These are phyloP conservation scores for Haemorhous mexicanus DNA, from an alignment of 2,113 vertebrate species.

Conservation along the genomic window DNA sequence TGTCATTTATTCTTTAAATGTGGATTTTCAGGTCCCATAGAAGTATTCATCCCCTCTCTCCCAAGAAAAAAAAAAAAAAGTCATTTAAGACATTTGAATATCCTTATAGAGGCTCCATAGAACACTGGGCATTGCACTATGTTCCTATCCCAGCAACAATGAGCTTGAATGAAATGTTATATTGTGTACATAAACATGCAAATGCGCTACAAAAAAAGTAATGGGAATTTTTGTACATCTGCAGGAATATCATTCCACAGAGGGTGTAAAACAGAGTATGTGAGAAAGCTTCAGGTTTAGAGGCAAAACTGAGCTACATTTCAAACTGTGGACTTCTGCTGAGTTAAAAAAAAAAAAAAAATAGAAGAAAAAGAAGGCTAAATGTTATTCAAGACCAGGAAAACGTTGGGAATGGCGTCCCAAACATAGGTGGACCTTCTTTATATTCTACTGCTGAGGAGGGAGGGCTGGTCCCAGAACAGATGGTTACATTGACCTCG, in stretches of 20 bases:
- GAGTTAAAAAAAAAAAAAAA: not conserved
- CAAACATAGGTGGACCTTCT: not conserved
- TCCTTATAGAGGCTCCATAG: not conserved
- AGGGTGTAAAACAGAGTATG: not conserved
- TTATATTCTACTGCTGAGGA: not conserved
- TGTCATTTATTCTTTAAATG: not conserved
- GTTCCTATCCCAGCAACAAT: not conserved
- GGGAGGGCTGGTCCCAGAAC: not conserved
- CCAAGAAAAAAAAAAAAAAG: fast-evolving
- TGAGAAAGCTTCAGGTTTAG: not conserved
- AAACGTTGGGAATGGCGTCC: not conserved
- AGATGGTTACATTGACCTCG: not conserved
- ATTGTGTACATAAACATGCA: not conserved
- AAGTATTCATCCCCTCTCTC: fast-evolving
- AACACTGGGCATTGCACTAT: not conserved
- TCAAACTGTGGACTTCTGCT: not conserved
- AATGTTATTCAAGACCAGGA: not conserved
- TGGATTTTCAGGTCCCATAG: not conserved
- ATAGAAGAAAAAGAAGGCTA: not conserved
- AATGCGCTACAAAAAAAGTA: not conserved
- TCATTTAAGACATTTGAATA: not conserved
- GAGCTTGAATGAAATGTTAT: not conserved
- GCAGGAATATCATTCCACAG: not conserved
- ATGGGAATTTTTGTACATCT: not conserved
- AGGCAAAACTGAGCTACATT: not conserved